phyloP scores from a whole-genome alignment of 2,888 invertebrate genomes.

The Eupithecia exiguata region DNA sequence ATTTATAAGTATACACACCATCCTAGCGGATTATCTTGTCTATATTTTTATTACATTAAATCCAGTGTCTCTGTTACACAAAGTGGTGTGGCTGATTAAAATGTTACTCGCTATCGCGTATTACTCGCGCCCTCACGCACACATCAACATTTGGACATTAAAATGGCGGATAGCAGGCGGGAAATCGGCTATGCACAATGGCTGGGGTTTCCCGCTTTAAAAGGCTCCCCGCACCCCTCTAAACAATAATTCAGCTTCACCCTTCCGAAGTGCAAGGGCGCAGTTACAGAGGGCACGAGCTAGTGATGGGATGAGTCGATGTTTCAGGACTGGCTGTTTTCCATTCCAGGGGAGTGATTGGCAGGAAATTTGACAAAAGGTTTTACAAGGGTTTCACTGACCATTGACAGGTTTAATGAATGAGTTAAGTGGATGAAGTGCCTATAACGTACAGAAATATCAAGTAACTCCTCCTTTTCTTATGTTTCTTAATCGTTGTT shows the following conservation, averaged over 20 bases:
- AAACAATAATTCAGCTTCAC: constrained; percentile 84
- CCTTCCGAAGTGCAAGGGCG: constrained; percentile 84
- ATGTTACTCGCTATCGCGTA: constrained; percentile 24
- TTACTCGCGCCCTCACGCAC: constrained; percentile 50
- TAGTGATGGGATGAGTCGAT: constrained; percentile 62
- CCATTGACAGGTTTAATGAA: constrained; percentile 4
- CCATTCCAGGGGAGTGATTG: not conserved
- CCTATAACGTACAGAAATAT: not conserved
- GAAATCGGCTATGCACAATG: constrained; percentile 83
- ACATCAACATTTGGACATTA: constrained; percentile 68
- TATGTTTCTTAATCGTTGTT: not conserved
- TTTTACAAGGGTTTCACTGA: constrained; percentile 1
- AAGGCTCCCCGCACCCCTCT: constrained; percentile 70
- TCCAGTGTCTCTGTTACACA: not conserved
- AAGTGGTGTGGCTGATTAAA: not conserved
- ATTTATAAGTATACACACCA: too few species aligned
- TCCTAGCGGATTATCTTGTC: too few species aligned
- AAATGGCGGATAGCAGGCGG: constrained; percentile 81
- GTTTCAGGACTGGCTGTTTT: constrained; percentile 38
- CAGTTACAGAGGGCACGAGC: constrained; percentile 73
- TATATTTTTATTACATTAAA: not conserved
- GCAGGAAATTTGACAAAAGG: not conserved
- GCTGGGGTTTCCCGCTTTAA: constrained; percentile 83
- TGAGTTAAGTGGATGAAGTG: not conserved
- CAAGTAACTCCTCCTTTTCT: not conserved